Base-by-base conservation (phyloP, 2,113 vertebrate genomes). In the Atlantisia rogersi region DNA sequence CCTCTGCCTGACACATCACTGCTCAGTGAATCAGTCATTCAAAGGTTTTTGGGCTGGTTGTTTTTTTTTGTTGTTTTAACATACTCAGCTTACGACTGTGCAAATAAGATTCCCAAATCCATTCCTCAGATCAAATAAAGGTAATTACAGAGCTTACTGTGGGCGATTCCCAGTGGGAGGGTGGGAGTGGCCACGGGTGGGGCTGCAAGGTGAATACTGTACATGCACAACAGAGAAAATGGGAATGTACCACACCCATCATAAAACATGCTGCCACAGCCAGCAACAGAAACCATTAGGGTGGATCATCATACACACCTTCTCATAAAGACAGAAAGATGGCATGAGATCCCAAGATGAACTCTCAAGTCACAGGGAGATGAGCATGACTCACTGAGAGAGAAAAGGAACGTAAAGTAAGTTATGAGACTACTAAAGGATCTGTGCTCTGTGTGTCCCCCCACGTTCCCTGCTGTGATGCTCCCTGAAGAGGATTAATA, bases 221-320 rank as follows among this genome's bases (percentile, higher is more conserved):
- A 86, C 95, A 92, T 90, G 97, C 97, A 97, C 96, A 95, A 97
- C 97, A 88, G 95, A 96, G 97, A 96, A 98, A 96, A 97, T 96
- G 95, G 96, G 98, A 97, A 94, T 60, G 83, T 44, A 96, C 98
- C 98, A 96, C 98, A 71, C 98, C 98, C 97, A 90, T 97, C 97
- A 62, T 98, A 98, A 98, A 98, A 98, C 98, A 98, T 94, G 98
- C 98, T 97, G 98, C 97, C 97, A 58, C 98, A 98, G 98, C 98
- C 98, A 69, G 98, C 96, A 97, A 98, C 98, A 98, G 98, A 98
- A 98, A 98, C 98, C 98, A 98, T 98, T 98, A 98, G 98, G 98
- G 98, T 92, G 97, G 98, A 97, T 98, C 98, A 86, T 92, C 95
- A 65, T 94, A 97, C 97, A 97, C 98, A 94, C 98, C 98, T 98